These are phyloP conservation scores for Aradophagus sp. DNA, from an alignment of 1,140 invertebrate genomes.

Conservation along the genomic window DNA sequence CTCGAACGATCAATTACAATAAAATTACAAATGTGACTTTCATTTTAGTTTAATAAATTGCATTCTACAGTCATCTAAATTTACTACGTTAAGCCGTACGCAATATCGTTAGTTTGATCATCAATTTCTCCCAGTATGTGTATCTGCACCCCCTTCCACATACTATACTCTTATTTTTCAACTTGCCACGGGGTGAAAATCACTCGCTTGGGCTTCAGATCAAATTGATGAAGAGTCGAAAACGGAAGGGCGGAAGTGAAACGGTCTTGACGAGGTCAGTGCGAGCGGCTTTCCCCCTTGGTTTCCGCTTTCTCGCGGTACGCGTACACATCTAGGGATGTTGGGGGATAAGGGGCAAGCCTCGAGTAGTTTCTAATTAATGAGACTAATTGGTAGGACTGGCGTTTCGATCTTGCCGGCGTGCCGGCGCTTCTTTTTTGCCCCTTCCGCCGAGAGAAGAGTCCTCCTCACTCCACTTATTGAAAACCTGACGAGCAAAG, in stretches of 20 bases:
- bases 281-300: conserved; percentile 8
- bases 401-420: conserved; percentile 39
- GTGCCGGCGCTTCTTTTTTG: conserved; percentile 52
- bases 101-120: too few species aligned
- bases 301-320: not conserved
- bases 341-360: conserved; percentile 50
- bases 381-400: conserved; percentile 58
- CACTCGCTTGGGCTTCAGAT: conserved; percentile 29
- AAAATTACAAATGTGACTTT: too few species aligned
- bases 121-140: too few species aligned
- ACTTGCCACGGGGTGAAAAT: conserved; percentile 9
- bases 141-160: too few species aligned
- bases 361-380: conserved; percentile 67
- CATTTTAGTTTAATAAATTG: too few species aligned
- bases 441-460: conserved; percentile 35
- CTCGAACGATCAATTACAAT: too few species aligned
- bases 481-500: conserved; percentile 44
- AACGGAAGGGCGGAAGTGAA: conserved; percentile 39
- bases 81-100: too few species aligned
- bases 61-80: too few species aligned
- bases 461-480: conserved; percentile 42
- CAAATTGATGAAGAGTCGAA: conserved; percentile 46
- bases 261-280: conserved; percentile 59
- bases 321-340: conserved; percentile 20
- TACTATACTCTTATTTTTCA: conserved; percentile 1